A percentile compares a stretch with the other conserved stretches of the same genome.
These are phyloP conservation scores for Atopsyche davidsoni DNA, from an alignment of 1,140 invertebrate species.

Conservation along the genomic window DNA sequence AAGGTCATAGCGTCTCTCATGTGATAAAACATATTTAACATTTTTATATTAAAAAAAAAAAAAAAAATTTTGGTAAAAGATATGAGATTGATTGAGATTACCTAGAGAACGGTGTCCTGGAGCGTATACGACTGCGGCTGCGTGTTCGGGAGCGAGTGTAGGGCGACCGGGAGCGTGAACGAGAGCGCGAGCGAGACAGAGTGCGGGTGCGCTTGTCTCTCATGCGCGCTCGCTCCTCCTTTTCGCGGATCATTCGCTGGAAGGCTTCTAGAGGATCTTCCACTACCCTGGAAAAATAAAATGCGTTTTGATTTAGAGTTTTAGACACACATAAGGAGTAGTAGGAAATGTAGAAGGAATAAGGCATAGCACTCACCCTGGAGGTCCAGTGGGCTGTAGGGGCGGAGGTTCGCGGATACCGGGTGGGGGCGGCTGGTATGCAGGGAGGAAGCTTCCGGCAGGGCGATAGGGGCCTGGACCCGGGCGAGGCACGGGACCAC, in stretches of 20 bases:
- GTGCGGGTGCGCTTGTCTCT: conserved; percentile 55
- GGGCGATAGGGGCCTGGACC: conserved; percentile 30
- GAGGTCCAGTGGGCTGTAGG: neutral
- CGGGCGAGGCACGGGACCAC: conserved; percentile 33
- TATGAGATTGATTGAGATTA: conserved; percentile 27
- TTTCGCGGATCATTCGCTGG: conserved; percentile 76
- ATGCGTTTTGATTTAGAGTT: neutral
- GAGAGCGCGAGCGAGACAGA: conserved; percentile 29
- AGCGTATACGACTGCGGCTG: conserved; percentile 37
- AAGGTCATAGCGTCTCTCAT: too few species aligned
- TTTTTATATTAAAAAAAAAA: neutral
- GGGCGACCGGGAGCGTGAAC: conserved; percentile 21
- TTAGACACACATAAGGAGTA: neutral
- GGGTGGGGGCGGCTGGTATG: conserved; percentile 43
- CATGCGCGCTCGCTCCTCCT: conserved; percentile 65
- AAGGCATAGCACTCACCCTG: neutral
- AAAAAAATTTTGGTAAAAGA: conserved; percentile 2
- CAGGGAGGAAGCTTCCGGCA: conserved; percentile 31
- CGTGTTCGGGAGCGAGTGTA: conserved; percentile 33
- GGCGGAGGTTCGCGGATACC: conserved; percentile 42
- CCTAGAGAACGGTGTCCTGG: conserved; percentile 43
- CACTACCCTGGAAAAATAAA: conserved; percentile 51
- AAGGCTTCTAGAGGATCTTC: conserved; percentile 78
- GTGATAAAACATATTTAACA: neutral
- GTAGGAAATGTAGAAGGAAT: neutral